Conservation (phyloP, 2,797 vertebrate species). For the Salmo trutta region DNA sequence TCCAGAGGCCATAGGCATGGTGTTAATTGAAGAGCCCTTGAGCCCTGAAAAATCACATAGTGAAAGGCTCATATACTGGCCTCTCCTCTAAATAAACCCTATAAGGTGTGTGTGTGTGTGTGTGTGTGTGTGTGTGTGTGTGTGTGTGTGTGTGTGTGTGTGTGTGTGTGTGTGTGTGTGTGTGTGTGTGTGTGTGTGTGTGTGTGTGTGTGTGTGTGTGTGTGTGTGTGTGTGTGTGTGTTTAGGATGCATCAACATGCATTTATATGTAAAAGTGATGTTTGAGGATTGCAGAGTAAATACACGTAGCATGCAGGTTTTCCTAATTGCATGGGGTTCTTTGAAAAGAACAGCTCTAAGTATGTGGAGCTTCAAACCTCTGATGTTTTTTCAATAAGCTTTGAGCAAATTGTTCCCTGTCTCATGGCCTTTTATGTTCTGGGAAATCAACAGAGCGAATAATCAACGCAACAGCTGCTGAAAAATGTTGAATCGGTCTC, state of each 20-base stretch:
- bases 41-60: not conserved
- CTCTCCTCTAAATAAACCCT: not conserved
- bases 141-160: not conserved
- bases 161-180: not conserved
- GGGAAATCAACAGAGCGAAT: constrained; percentile 32
- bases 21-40: not conserved
- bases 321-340: too few relatives aligned
- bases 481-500: constrained; percentile 48
- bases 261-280: too few relatives aligned
- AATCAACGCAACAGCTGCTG: constrained; percentile 34
- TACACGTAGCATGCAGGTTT: too few relatives aligned
- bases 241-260: too few relatives aligned
- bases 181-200: too few relatives aligned
- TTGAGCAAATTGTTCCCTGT: constrained; percentile 36
- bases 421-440: constrained; percentile 22
- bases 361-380: constrained; percentile 16
- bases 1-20: not conserved
- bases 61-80: not conserved
- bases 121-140: not conserved
- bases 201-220: too few relatives aligned
- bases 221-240: too few relatives aligned
- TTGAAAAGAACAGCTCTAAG: not conserved
- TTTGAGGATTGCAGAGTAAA: too few relatives aligned
- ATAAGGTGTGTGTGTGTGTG: not conserved
- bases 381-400: constrained; percentile 30